Conservation (phyloP, 2,888 invertebrate species). For the Leptodirus hochenwartii region DNA sequence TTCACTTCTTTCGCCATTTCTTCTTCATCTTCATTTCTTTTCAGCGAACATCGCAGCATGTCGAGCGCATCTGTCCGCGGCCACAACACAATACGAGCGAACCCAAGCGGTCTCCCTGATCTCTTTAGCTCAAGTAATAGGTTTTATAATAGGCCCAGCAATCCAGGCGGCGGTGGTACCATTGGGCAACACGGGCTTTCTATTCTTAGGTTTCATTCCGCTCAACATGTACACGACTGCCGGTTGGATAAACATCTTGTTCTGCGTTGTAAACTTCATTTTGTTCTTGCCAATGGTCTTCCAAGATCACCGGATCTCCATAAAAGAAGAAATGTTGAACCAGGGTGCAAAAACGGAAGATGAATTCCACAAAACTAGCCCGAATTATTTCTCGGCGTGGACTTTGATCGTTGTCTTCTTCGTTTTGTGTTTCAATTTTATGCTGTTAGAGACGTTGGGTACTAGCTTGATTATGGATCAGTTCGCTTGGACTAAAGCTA, state of each 20-base stretch:
- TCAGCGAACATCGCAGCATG: conserved; percentile 69
- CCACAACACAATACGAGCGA: conserved; percentile 61
- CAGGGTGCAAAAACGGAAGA: conserved; percentile 54
- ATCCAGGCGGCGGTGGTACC: conserved; percentile 67
- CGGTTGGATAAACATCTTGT: conserved; percentile 66
- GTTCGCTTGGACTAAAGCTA: conserved; percentile 65
- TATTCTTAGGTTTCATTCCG: conserved; percentile 29
- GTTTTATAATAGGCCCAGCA: conserved; percentile 73
- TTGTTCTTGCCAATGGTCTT: conserved; percentile 61
- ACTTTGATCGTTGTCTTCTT: conserved; percentile 65
- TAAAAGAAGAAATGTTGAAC: conserved; percentile 57
- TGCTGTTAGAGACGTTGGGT: conserved; percentile 70
- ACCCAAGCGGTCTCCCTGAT: conserved; percentile 71
- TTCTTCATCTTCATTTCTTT: too few species aligned
- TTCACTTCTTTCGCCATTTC: too few species aligned
- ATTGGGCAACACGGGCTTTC: conserved; percentile 50
- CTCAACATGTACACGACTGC: conserved; percentile 78
- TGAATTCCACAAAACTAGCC: conserved; percentile 51
- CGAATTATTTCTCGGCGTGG: conserved; percentile 61
- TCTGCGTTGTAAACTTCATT: conserved; percentile 52
- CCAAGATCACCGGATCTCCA: conserved; percentile 58
- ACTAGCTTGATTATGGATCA: conserved; percentile 78
- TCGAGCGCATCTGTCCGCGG: conserved; percentile 68
- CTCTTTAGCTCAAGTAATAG: conserved; percentile 69
- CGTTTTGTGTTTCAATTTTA: conserved; percentile 73